Conservation (phyloP, 2,797 vertebrate genomes). For the Podargus strigoides region DNA sequence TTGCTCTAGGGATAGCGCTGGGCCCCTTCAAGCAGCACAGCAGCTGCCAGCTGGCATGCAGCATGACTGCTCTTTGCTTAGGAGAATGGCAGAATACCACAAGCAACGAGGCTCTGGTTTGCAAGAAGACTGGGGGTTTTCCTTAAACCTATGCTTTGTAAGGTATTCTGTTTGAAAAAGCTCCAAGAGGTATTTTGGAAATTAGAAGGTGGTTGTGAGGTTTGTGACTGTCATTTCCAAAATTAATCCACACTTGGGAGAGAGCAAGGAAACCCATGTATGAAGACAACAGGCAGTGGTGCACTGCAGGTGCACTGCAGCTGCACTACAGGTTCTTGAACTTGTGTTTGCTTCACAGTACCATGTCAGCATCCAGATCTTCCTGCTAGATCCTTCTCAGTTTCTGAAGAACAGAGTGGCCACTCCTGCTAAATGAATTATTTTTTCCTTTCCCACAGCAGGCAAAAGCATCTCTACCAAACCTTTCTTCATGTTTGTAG, state of each 20-base stretch:
- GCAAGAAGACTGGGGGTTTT: background rate
- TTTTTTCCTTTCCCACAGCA: background rate
- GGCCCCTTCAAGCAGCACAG: background rate
- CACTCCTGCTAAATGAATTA: background rate
- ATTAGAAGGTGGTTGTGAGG: background rate
- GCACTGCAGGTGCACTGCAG: background rate
- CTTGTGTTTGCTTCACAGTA: background rate
- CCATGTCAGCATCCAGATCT: background rate
- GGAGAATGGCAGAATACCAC: background rate
- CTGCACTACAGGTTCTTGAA: background rate
- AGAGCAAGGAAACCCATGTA: background rate
- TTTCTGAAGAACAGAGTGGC: background rate
- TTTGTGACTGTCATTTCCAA: background rate
- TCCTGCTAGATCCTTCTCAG: background rate
- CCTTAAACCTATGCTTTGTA: background rate
- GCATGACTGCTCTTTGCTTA: background rate
- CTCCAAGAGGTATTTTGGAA: background rate
- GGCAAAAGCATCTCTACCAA: background rate
- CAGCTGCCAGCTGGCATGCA: accelerated
- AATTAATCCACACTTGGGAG: background rate
- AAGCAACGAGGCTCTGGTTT: background rate
- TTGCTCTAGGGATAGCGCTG: background rate
- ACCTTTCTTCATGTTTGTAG: background rate
- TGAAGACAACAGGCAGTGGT: background rate
- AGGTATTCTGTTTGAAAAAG: background rate